Percentiles rank a stretch among this genome's conserved stretches.
Conservation (phyloP, 2,888 invertebrate species). For the Oeneis ivallda region DNA sequence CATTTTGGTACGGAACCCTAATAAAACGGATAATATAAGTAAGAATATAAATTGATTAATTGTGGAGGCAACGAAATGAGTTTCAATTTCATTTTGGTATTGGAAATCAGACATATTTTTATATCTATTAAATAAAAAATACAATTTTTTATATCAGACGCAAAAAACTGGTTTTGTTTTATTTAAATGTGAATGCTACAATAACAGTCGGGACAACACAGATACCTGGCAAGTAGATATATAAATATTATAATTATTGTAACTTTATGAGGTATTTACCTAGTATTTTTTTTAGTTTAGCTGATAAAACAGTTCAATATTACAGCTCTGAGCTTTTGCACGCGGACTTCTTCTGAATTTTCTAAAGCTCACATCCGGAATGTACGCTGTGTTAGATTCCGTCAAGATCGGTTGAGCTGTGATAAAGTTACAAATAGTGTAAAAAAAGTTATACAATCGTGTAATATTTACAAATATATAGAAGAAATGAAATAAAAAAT, state of each 20-base stretch:
- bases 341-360: neutral
- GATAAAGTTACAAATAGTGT: neutral
- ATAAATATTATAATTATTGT: neutral
- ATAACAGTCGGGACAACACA: neutral
- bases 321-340: neutral
- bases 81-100: slow-evolving; percentile 11
- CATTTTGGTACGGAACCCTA: too few species aligned
- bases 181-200: slow-evolving; percentile 1
- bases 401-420: neutral
- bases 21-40: too few species aligned
- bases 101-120: neutral
- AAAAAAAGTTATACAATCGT: too few species aligned
- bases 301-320: neutral
- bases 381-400: neutral
- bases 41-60: slow-evolving; percentile 22
- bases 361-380: neutral
- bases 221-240: neutral
- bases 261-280: neutral
- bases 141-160: neutral
- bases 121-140: neutral
- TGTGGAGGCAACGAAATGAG: neutral
- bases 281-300: neutral
- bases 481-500: too few species aligned
- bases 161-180: neutral
- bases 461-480: neutral